Percentiles rank a stretch among this genome's conserved stretches.
These are phyloP conservation scores for Neotoma lepida DNA, from an alignment of 2,113 vertebrate species.

Conservation along the genomic window DNA sequence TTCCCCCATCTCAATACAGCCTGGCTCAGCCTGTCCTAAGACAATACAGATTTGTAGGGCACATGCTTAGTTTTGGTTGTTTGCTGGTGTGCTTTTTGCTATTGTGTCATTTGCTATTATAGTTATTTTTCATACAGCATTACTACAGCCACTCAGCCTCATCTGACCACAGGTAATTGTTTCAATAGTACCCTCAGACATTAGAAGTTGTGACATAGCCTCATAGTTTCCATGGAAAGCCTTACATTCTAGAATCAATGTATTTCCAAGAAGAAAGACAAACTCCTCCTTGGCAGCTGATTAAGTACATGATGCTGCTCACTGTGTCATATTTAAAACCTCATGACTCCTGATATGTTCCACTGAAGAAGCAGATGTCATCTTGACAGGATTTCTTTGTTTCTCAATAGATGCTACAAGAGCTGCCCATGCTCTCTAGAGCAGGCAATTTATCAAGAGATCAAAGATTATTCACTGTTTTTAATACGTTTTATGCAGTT, in stretches of 20 bases:
- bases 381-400: slow-evolving; percentile 78
- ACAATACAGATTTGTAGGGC: neutral
- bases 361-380: slow-evolving; percentile 73
- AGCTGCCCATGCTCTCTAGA: slow-evolving; percentile 67
- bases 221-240: slow-evolving; percentile 39
- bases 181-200: neutral
- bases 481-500: slow-evolving; percentile 71
- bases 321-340: slow-evolving; percentile 70
- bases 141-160: neutral
- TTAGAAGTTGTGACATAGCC: neutral
- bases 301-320: slow-evolving; percentile 60
- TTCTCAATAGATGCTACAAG: slow-evolving; percentile 73
- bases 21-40: neutral
- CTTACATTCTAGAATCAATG: slow-evolving; percentile 49
- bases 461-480: slow-evolving; percentile 75
- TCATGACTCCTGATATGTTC: slow-evolving; percentile 62
- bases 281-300: slow-evolving; percentile 51
- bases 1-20: neutral
- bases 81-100: neutral
- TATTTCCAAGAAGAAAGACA: slow-evolving; percentile 24
- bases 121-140: neutral
- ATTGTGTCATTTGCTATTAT: neutral
- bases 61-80: neutral
- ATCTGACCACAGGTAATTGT: neutral
- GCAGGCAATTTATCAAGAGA: slow-evolving; percentile 75